A percentile compares a stretch with the other conserved stretches of the same genome.
Conservation (phyloP, 2,888 invertebrate species). For the Microdon myrmicae region DNA sequence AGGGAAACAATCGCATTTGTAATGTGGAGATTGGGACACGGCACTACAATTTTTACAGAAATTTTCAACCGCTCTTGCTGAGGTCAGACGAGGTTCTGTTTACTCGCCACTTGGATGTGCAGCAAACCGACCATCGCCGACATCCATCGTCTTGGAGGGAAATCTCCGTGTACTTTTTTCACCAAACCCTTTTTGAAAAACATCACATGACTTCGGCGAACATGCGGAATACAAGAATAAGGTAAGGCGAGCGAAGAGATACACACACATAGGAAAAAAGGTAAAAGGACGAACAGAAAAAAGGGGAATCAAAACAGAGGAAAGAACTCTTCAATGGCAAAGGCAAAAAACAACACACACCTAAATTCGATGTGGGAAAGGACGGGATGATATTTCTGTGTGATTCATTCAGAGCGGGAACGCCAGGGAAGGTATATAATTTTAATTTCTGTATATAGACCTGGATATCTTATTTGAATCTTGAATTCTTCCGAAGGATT, state of each 20-base stretch:
- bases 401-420: slow-evolving; percentile 21
- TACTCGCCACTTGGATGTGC: slow-evolving; percentile 55
- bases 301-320: slow-evolving; percentile 23
- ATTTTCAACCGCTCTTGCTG: slow-evolving; percentile 62
- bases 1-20: slow-evolving; percentile 23
- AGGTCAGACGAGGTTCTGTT: slow-evolving; percentile 67
- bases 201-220: slow-evolving; percentile 45
- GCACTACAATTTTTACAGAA: slow-evolving; percentile 23
- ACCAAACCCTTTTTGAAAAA: slow-evolving; percentile 46
- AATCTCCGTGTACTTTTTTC: slow-evolving; percentile 37
- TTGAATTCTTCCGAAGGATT: slow-evolving; percentile 24
- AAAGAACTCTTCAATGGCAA: slow-evolving; percentile 8
- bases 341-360: slow-evolving; percentile 22
- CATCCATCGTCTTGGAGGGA: slow-evolving; percentile 55
- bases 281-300: slow-evolving; percentile 28
- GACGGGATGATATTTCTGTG: slow-evolving; percentile 34
- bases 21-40: slow-evolving; percentile 23
- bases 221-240: slow-evolving; percentile 28
- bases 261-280: slow-evolving; percentile 13
- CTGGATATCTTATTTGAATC: slow-evolving; percentile 40
- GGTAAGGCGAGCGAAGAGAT: slow-evolving; percentile 7
- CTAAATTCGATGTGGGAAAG: slow-evolving; percentile 30
- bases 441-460: slow-evolving; percentile 16
- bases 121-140: slow-evolving; percentile 54
- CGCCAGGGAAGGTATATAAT: slow-evolving; percentile 10